Evolutionary conservation across 2,113 vertebrate genomes (phyloP).

Genomic region (Dipodomys ordii): DNA sequence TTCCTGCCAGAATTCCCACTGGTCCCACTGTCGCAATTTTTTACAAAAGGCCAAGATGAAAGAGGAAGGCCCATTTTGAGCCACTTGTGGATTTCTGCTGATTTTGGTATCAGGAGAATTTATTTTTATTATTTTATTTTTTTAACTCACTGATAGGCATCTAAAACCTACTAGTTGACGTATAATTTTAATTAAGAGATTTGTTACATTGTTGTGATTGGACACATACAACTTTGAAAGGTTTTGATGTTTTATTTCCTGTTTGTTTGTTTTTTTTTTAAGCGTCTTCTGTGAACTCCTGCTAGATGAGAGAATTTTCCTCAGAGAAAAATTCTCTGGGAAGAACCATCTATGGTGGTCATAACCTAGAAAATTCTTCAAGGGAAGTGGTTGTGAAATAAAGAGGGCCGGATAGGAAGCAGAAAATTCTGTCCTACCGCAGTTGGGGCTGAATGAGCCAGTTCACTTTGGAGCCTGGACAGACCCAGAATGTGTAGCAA

Average conservation of each 20-base stretch:
- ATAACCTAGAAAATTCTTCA: slow-evolving; percentile 71
- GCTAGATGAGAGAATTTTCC: slow-evolving; percentile 61
- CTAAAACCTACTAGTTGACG: neutral
- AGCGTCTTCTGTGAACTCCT: neutral
- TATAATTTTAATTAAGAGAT: slow-evolving; percentile 57
- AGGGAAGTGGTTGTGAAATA: slow-evolving; percentile 59
- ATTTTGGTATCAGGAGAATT: slow-evolving; percentile 14
- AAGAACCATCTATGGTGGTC: slow-evolving; percentile 61
- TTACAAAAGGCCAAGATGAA: slow-evolving; percentile 64
- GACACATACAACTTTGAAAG: slow-evolving; percentile 56
- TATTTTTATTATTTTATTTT: neutral
- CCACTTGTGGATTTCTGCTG: slow-evolving; percentile 51
- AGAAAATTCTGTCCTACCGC: neutral
- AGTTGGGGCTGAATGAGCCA: neutral
- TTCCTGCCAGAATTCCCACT: slow-evolving; percentile 80
- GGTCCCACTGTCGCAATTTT: slow-evolving; percentile 57
- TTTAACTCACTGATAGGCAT: neutral
- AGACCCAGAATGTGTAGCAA: neutral
- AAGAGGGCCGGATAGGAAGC: slow-evolving; percentile 19
- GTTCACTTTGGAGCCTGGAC: neutral
- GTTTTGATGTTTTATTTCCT: slow-evolving; percentile 73
- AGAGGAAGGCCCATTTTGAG: slow-evolving; percentile 58
- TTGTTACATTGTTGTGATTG: slow-evolving; percentile 13
- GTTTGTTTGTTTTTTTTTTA: slow-evolving; percentile 15
- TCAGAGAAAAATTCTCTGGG: slow-evolving; percentile 70